Evolutionary conservation across 2,888 invertebrate species (phyloP).

Genomic region (Neria commutata): DNA sequence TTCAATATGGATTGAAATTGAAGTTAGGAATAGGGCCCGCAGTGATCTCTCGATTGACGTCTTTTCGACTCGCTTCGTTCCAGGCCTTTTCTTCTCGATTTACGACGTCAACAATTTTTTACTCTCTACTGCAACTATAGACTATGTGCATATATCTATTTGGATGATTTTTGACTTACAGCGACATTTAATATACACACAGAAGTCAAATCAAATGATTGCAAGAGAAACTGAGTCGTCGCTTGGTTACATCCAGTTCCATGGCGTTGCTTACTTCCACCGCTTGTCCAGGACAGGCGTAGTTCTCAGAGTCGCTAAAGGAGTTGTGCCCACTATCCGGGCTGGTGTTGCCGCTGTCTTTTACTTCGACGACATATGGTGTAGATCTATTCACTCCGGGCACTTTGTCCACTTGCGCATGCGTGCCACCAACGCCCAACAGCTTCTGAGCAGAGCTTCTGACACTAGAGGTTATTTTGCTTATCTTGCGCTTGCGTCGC

Average conservation of each 20-base stretch:
- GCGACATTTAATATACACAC: no score
- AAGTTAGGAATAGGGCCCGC: no score
- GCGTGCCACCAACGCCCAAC: slow-evolving; percentile 25
- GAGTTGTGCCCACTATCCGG: slow-evolving; percentile 61
- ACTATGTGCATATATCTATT: no score
- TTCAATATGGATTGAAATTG: no score
- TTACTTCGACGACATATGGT: slow-evolving; percentile 28
- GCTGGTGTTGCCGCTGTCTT: slow-evolving; percentile 41
- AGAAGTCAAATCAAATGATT: no score
- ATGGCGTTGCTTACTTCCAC: slow-evolving; percentile 18
- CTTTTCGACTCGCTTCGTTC: no score
- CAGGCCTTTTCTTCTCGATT: no score
- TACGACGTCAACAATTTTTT: no score
- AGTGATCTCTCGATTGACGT: no score
- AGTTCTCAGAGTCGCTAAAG: slow-evolving; percentile 37
- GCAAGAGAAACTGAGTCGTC: slow-evolving; percentile 62
- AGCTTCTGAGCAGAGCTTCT: slow-evolving; percentile 52
- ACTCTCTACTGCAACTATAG: no score
- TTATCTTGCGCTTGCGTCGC: slow-evolving; percentile 52
- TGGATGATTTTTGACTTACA: no score
- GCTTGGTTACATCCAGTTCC: slow-evolving; percentile 43
- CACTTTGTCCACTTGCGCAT: slow-evolving; percentile 1
- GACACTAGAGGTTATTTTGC: slow-evolving; percentile 44
- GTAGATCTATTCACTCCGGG: slow-evolving; percentile 23
- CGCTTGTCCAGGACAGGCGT: no score